Percentiles rank a stretch among this genome's conserved stretches.
These are phyloP conservation scores for Carterocephalus palaemon DNA, from an alignment of 2,888 invertebrate genomes.

Conservation along the genomic window DNA sequence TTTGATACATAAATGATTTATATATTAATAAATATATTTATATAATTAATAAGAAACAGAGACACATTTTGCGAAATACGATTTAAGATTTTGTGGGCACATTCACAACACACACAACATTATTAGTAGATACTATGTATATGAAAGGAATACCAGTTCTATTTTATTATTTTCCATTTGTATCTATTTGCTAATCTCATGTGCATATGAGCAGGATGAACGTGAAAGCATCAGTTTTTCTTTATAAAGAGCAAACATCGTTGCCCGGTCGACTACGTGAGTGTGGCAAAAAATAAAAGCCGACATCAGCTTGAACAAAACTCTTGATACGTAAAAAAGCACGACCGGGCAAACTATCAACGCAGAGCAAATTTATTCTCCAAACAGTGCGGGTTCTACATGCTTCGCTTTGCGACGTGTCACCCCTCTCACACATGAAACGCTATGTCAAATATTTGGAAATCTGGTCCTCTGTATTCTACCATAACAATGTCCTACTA, in stretches of 20 bases:
- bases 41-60: too few species aligned
- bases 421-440: constrained; percentile 43
- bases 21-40: too few species aligned
- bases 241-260: background rate
- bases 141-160: too few species aligned
- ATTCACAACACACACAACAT: too few species aligned
- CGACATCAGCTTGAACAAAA: constrained; percentile 48
- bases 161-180: too few species aligned
- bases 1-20: too few species aligned
- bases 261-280: background rate
- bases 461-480: background rate
- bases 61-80: too few species aligned
- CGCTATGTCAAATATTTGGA: constrained; percentile 60
- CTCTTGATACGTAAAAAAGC: constrained; percentile 61
- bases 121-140: too few species aligned
- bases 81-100: too few species aligned
- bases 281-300: constrained; percentile 47
- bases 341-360: constrained; percentile 43
- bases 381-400: constrained; percentile 47
- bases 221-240: background rate
- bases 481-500: too few species aligned
- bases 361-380: constrained; percentile 60
- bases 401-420: constrained; percentile 28
- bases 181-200: too few species aligned
- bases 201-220: too few species aligned